These are phyloP conservation scores for Apotomis turbidana DNA, from an alignment of 2,888 invertebrate species.

Conservation along the genomic window DNA sequence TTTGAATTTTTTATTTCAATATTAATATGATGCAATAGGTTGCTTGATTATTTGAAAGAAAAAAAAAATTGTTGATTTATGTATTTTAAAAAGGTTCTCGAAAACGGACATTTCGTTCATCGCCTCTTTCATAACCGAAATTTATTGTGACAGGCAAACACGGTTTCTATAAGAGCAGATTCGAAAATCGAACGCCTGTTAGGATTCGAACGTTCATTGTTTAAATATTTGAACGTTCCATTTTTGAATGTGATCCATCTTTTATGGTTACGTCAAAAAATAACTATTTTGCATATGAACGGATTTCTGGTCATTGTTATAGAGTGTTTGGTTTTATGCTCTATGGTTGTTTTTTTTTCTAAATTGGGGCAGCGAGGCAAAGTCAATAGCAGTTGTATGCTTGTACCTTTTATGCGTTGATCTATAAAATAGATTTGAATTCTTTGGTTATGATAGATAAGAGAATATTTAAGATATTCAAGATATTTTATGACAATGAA, in stretches of 20 bases:
- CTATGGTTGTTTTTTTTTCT: constrained; percentile 47
- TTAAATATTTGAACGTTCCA: constrained; percentile 63
- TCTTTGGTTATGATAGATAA: constrained; percentile 11
- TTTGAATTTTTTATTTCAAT: too few relatives aligned
- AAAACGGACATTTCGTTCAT: background rate
- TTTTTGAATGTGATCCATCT: constrained; percentile 73
- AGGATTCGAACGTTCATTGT: constrained; percentile 51
- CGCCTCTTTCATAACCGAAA: constrained; percentile 19
- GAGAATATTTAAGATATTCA: background rate
- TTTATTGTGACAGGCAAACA: constrained; percentile 34
- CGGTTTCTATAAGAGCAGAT: constrained; percentile 19
- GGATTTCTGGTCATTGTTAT: constrained; percentile 54
- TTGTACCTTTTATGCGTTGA: constrained; percentile 51
- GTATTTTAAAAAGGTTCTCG: background rate
- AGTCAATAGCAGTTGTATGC: constrained; percentile 52
- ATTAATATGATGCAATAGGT: too few relatives aligned
- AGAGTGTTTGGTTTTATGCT: constrained; percentile 57
- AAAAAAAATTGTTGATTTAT: background rate
- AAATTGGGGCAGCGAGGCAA: constrained; percentile 41
- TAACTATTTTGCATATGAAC: constrained; percentile 79
- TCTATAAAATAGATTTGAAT: constrained; percentile 29
- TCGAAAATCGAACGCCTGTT: constrained; percentile 56
- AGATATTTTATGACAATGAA: background rate
- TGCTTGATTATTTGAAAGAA: background rate
- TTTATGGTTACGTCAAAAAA: constrained; percentile 77